A percentile compares a stretch with the other conserved stretches of the same genome.
These are phyloP conservation scores for Agonopterix subpropinquella DNA, from an alignment of 2,888 invertebrate species.

Conservation along the genomic window DNA sequence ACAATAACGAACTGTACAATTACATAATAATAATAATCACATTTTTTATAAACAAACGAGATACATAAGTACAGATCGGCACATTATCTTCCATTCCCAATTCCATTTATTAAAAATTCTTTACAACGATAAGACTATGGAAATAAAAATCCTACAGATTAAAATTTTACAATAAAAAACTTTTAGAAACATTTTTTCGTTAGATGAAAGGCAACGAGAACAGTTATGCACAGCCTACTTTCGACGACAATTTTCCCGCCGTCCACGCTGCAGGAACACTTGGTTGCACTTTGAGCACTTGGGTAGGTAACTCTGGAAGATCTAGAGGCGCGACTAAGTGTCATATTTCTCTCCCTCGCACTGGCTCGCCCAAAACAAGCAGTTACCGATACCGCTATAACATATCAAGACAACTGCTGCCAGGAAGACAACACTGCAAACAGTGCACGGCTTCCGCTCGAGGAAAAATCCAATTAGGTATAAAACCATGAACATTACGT, in stretches of 20 bases:
- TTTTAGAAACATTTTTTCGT: slow-evolving; percentile 10
- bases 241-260: background rate
- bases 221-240: background rate
- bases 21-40: slow-evolving; percentile 29
- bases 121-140: slow-evolving; percentile 14
- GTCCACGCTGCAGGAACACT: slow-evolving; percentile 29
- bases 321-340: slow-evolving; percentile 34
- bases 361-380: slow-evolving; percentile 91
- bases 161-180: slow-evolving; percentile 37
- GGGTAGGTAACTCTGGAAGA: slow-evolving; percentile 34
- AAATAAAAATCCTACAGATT: slow-evolving; percentile 11
- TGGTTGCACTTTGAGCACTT: slow-evolving; percentile 53
- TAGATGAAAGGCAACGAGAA: slow-evolving; percentile 4
- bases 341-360: slow-evolving; percentile 82
- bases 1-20: slow-evolving; percentile 49
- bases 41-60: slow-evolving; percentile 29
- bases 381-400: slow-evolving; percentile 96
- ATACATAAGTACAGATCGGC: slow-evolving; percentile 58
- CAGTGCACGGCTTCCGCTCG: slow-evolving; percentile 96
- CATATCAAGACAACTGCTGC: slow-evolving; percentile 95
- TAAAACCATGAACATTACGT: slow-evolving; percentile 97
- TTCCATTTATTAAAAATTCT: slow-evolving; percentile 7
- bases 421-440: slow-evolving; percentile 96
- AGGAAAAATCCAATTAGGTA: slow-evolving; percentile 98
- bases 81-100: slow-evolving; percentile 21